Evolutionary conservation across 2,888 invertebrate genomes (phyloP), one percentile per base, ranked within the genome.

Genomic region (Electrophaes corylata): DNA sequence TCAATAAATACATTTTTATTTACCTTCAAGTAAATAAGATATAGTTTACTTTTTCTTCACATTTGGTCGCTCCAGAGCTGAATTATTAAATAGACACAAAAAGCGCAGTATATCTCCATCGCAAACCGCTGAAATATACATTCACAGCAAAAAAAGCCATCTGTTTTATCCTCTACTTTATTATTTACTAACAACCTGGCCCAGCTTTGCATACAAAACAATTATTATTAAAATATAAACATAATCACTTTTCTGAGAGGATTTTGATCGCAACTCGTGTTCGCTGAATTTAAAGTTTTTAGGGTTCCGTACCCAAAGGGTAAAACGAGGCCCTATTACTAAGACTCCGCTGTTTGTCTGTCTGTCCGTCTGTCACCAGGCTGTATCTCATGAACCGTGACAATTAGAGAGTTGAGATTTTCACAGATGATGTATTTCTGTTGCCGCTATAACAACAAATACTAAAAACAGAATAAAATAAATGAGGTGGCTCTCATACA

Each of bases 31-130:
- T 37, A 3, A 8, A 37, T 16, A 16, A 14, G 0, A 10, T 8
- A 37, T 10, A 8, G 37, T 16, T 37, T 37, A 16, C 37, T 10
- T 10, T 37, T 10, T 16, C 37, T 37, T 16, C 37, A 37, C 6
- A 37, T 37, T 16, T 16, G 37, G 37, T 37, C 37, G 8, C 37
- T 37, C 37, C 37, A 10, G 2, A 37, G 29, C 26, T 45, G 44
- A 45, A 45, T 45, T 16, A 45, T 18, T 45, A 45, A 45, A 45
- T 29, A n/a, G 29, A 1, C 18, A 18, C 29, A n/a, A 45, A 44
- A 45, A 45, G 11, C 29, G 44, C 44, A 40, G 16, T 16, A 10
- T 37, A 8, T 40, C 40, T 40, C 19, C 19, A 40, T 19, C 40
- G 40, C 40, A 37, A 16, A 18, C 37, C 16, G 37, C 16, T 40